These are phyloP conservation scores for Siniperca undulata DNA, from an alignment of 2,797 vertebrate species.

Conservation along the genomic window DNA sequence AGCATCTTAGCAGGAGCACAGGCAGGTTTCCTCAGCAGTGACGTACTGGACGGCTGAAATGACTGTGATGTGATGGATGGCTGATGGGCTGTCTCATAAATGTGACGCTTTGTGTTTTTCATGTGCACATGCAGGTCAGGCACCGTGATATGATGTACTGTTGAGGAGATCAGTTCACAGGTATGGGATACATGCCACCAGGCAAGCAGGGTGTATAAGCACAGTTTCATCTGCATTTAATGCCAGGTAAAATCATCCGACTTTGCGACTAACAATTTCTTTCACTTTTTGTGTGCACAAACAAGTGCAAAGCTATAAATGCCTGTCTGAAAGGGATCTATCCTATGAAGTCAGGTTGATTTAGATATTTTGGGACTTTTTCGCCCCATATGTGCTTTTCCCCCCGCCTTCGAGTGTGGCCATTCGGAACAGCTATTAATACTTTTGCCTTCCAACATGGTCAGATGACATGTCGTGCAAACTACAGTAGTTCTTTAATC, in stretches of 20 bases:
- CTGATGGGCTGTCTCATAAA: not conserved
- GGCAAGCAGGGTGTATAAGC: not conserved
- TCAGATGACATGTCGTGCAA: not conserved
- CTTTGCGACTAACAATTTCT: not conserved
- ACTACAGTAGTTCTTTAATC: not conserved
- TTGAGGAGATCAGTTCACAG: not conserved
- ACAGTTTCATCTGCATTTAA: not conserved
- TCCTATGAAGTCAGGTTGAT: not conserved
- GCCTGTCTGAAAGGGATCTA: not conserved
- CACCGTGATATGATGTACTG: not conserved
- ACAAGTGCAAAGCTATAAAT: not conserved
- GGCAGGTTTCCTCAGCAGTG: conserved; percentile 17
- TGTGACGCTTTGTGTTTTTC: not conserved
- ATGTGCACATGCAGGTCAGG: not conserved
- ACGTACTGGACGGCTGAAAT: not conserved
- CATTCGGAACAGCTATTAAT: not conserved
- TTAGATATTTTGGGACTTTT: not conserved
- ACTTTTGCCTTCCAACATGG: not conserved
- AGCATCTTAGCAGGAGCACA: conserved; percentile 40
- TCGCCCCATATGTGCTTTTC: not conserved
- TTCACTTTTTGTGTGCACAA: not conserved
- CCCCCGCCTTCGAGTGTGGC: not conserved
- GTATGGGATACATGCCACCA: not conserved
- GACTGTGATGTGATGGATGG: not conserved
- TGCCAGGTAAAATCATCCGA: not conserved